These are phyloP conservation scores for Ormia ochracea DNA, from an alignment of 2,888 invertebrate species.

Conservation along the genomic window DNA sequence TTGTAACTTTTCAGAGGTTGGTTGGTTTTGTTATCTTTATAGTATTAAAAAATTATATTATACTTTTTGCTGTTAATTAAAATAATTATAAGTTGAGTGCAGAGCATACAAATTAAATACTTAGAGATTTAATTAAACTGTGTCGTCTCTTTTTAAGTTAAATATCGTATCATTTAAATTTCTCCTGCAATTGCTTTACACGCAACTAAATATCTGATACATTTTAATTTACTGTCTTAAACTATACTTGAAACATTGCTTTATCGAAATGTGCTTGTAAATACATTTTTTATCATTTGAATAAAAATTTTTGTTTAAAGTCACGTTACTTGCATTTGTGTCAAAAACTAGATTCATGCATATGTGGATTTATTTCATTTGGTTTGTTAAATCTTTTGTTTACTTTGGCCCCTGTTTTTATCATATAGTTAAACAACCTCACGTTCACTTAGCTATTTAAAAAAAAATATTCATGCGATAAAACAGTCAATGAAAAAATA, in stretches of 20 bases:
- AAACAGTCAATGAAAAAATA: slow-evolving; percentile 4
- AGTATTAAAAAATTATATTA: slow-evolving; percentile 25
- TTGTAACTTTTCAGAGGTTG: neutral
- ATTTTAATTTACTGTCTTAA: neutral
- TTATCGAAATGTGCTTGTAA: neutral
- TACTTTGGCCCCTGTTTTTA: slow-evolving; percentile 15
- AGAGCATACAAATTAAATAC: slow-evolving; percentile 34
- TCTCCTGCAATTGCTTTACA: slow-evolving; percentile 40
- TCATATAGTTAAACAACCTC: slow-evolving; percentile 58
- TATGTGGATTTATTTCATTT: slow-evolving; percentile 6
- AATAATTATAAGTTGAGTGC: slow-evolving; percentile 55
- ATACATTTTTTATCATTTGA: neutral
- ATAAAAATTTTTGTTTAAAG: slow-evolving; percentile 37
- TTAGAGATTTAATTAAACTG: slow-evolving; percentile 11
- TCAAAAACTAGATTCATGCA: slow-evolving; percentile 34
- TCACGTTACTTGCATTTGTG: slow-evolving; percentile 61
- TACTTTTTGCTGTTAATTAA: slow-evolving; percentile 26
- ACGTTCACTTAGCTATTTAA: slow-evolving; percentile 42
- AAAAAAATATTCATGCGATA: neutral
- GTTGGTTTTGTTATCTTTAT: slow-evolving; percentile 5
- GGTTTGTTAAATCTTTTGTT: slow-evolving; percentile 9
- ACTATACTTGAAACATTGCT: neutral
- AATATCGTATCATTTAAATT: slow-evolving; percentile 25
- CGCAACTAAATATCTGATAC: slow-evolving; percentile 16
- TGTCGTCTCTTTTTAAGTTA: neutral